Percentiles rank a stretch among this genome's conserved stretches.
Conservation (phyloP, 1,140 invertebrate species). For the Caenorhabditis tropicalis region DNA sequence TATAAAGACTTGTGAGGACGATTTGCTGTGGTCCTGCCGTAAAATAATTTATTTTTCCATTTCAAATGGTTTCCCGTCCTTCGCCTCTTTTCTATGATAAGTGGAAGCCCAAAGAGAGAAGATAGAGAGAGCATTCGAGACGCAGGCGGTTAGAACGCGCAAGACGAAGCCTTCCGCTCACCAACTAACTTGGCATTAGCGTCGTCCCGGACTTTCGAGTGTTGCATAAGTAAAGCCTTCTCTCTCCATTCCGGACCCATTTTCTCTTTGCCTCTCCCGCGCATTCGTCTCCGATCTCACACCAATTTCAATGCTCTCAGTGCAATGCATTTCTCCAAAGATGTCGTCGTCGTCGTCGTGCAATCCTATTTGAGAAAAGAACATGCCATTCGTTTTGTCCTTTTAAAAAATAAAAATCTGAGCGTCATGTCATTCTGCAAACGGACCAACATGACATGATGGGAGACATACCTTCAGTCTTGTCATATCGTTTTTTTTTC, state of each 20-base stretch:
- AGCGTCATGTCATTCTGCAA: background rate
- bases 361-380: background rate
- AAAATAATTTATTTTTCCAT: slow-evolving; percentile 22
- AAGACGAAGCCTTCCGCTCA: slow-evolving; percentile 31
- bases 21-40: background rate
- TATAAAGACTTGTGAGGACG: background rate
- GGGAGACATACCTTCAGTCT: background rate
- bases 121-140: background rate
- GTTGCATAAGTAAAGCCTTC: slow-evolving; percentile 21
- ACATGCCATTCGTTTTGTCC: background rate
- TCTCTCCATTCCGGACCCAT: background rate
- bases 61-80: background rate
- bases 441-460: background rate
- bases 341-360: background rate
- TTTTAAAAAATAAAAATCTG: background rate
- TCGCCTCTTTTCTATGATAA: slow-evolving; percentile 8
- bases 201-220: slow-evolving; percentile 19
- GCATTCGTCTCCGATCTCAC: background rate
- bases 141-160: slow-evolving; percentile 3
- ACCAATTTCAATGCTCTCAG: background rate
- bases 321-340: background rate
- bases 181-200: slow-evolving; percentile 42
- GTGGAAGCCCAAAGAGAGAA: slow-evolving; percentile 7
- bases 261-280: background rate
- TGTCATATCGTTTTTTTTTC: background rate